Base-by-base conservation (phyloP, 2,113 vertebrate species). In the Aix galericulata region DNA sequence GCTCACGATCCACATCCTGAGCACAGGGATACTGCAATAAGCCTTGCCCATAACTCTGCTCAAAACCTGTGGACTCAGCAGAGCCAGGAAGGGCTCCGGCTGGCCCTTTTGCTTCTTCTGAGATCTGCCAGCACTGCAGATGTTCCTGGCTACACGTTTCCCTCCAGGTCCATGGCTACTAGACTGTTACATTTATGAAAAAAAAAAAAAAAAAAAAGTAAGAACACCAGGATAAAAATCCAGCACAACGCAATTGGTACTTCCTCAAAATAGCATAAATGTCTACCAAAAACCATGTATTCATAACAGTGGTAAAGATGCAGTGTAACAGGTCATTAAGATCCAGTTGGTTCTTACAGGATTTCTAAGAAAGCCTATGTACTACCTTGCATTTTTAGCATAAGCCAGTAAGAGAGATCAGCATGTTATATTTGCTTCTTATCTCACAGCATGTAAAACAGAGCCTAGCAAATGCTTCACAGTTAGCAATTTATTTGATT, bases 61-160 rank as follows among this genome's bases (percentile, higher is more conserved):
- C 68, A 78, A 77, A 93, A 86, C 21, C 42, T 72, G 79, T 53
- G 42, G 64, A 85, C 68, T 91, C 94, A 95, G 95, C 91, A 93
- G 72, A 68, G 77, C 21, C 85, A 75, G 17, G 38, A 81, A 72
- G 8, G 52, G 63, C 82, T 87, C 60, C 27, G 52, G 25, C 64
- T 77, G 67, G 8, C 15, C 42, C 73, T 81, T 77, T 38, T 68
- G 26, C 68, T 88, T 8, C 40, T 72, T 42, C 50, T 66, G 58
- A 62, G 53, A 50, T 40, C 63, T 85, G 53, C 44, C 40, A 67
- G 79, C 56, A 60, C 36, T 59, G 25, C n/a, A 74, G 8, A 53
- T 15, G 46, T 16, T 67, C 80, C 56, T 40, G 42, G 36, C 29
- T 46, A 34, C 46, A 17, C 27, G 2, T 42, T 44, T 78, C 23